These are phyloP conservation scores for Chrysodeixis includens DNA, from an alignment of 2,888 invertebrate genomes.

Conservation along the genomic window DNA sequence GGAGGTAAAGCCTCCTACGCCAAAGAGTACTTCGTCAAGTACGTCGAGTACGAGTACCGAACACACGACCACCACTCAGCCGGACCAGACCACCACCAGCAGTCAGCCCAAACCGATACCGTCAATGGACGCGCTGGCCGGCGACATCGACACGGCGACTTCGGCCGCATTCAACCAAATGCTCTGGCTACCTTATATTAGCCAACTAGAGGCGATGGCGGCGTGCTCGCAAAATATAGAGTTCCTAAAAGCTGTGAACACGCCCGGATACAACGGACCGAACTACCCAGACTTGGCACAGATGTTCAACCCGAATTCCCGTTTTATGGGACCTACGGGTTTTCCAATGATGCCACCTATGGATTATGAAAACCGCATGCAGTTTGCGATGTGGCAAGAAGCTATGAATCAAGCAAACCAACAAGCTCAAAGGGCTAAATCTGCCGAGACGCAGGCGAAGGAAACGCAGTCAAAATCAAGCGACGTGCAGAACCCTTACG, in stretches of 20 bases:
- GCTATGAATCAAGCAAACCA: slow-evolving; percentile 89
- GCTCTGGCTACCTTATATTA: slow-evolving; percentile 93
- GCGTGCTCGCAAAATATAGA: slow-evolving; percentile 89
- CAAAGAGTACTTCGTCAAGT: slow-evolving; percentile 62
- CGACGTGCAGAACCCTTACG: slow-evolving; percentile 83
- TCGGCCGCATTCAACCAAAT: slow-evolving; percentile 92
- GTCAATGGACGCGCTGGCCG: slow-evolving; percentile 85
- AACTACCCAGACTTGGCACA: slow-evolving; percentile 87
- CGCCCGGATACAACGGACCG: slow-evolving; percentile 82
- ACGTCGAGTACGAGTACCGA: slow-evolving; percentile 65
- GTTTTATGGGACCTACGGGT: slow-evolving; percentile 82
- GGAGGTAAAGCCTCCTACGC: slow-evolving; percentile 61
- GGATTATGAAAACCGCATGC: slow-evolving; percentile 89
- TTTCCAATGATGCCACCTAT: slow-evolving; percentile 81
- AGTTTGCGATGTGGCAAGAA: slow-evolving; percentile 92
- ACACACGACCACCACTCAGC: slow-evolving; percentile 63
- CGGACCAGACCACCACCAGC: slow-evolving; percentile 64
- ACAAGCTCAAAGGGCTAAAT: slow-evolving; percentile 72
- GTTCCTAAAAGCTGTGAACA: slow-evolving; percentile 89
- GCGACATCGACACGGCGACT: slow-evolving; percentile 92
- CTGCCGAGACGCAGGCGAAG: slow-evolving; percentile 74
- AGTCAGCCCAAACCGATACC: slow-evolving; percentile 76
- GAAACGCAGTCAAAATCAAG: slow-evolving; percentile 76
- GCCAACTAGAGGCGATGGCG: slow-evolving; percentile 90
- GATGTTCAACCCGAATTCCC: slow-evolving; percentile 79